Base-by-base conservation (phyloP, 1,140 invertebrate species). In the Ceratina japonica region DNA sequence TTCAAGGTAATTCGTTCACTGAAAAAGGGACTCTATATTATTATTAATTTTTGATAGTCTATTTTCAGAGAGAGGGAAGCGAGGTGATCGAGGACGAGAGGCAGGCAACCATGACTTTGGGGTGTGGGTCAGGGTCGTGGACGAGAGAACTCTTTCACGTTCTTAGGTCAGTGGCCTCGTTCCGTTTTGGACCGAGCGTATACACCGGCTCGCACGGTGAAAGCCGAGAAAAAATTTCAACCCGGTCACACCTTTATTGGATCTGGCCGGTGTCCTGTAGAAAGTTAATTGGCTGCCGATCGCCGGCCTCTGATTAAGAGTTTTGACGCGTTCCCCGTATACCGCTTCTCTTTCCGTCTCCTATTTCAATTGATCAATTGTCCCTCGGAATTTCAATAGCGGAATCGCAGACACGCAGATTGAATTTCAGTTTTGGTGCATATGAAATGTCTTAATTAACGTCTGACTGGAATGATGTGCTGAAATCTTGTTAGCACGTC, bases 221-320 rank as follows among this genome's bases (percentile, higher is more conserved):
- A 89, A 89, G 88, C 83, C 72, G 78, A 52, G 78, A 87, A 89
- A 76, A 88, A 84, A 86, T 84, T 80, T 79, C 83, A 82, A 87
- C 79, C 79, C 75, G 73, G 83, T 85, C 84, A 74, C 80, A 82
- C 73, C 76, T 86, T 86, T 82, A 78, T 82, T 74, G 75, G 58
- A 66, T 63, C 69, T 74, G 54, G 64, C 24, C 27, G 16, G 20
- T 70, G 63, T 82, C 73, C 65, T 70, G 73, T 86, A 82, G 84
- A 86, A 86, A 86, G 83, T 86, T 86, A 82, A 86, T 85, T 85
- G 80, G 56, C 70, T 49, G 37, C 56, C 69, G 52, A 58, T 22
- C 10, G 15, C 63, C 58, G 59, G 24, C 51, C 52, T 20, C 54
- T 72, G 65, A 80, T 83, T 66, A 65, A 81, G 59, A 85, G 51